These are phyloP conservation scores for Exocentrus adspersus DNA, from an alignment of 2,888 invertebrate genomes.

Conservation along the genomic window DNA sequence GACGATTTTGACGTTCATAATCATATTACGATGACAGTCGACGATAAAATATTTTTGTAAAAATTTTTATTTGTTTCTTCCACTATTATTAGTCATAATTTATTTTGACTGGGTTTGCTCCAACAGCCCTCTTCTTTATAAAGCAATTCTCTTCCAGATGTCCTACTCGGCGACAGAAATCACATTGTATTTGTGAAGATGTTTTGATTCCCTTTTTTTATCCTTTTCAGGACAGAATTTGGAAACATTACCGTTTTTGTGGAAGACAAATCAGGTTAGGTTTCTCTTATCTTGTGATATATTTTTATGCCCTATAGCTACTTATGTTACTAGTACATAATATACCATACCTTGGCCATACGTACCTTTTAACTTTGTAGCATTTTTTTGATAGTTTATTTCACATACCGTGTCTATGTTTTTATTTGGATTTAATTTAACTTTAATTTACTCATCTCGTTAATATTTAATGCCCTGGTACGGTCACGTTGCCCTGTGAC, in stretches of 20 bases:
- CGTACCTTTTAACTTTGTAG: constrained; percentile 37
- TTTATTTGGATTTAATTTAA: too few species aligned
- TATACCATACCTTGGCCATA: constrained; percentile 45
- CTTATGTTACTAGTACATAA: not conserved
- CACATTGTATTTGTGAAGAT: constrained; percentile 1
- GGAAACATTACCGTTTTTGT: not conserved
- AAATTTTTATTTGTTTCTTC: constrained; percentile 26
- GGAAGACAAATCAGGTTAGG: not conserved
- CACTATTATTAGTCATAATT: constrained; percentile 22
- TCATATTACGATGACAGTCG: too few species aligned
- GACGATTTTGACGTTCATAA: too few species aligned
- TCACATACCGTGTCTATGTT: too few species aligned
- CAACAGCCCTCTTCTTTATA: constrained; percentile 2
- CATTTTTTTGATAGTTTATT: too few species aligned
- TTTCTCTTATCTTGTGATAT: not conserved
- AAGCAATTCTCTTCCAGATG: constrained; percentile 17
- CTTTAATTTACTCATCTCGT: too few species aligned
- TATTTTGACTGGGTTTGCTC: not conserved
- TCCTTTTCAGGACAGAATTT: not conserved
- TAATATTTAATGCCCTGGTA: too few species aligned
- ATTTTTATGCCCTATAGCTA: not conserved
- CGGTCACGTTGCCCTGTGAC: too few species aligned
- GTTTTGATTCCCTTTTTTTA: not conserved
- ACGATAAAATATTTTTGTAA: constrained; percentile 23
- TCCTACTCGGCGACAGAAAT: constrained; percentile 4